Conservation (phyloP, 2,113 vertebrate genomes). For the Crotalus tigris region DNA sequence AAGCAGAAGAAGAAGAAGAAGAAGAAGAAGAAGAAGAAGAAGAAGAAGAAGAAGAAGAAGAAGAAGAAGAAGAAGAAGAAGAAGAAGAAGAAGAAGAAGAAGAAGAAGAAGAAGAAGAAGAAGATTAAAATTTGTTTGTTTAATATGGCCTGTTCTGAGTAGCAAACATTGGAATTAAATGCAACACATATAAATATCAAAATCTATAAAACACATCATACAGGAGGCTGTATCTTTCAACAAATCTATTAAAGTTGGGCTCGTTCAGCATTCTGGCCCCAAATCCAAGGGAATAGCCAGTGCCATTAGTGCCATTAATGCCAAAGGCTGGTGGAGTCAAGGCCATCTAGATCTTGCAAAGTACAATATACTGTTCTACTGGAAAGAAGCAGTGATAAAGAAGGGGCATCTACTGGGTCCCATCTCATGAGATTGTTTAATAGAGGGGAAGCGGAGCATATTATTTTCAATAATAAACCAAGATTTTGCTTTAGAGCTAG, state of each 20-base stretch:
- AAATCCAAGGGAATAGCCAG: background rate
- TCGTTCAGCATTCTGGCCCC: background rate
- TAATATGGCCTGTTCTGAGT: background rate
- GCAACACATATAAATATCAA: background rate
- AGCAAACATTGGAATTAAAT: background rate
- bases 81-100: too few relatives aligned
- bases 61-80: too few relatives aligned
- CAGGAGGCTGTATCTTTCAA: background rate
- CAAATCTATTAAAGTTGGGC: background rate
- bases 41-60: rapidly evolving
- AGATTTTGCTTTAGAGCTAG: background rate
- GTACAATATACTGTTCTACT: background rate
- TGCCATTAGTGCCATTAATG: background rate
- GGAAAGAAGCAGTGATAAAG: background rate
- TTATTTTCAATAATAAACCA: background rate
- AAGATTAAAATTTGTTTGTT: background rate
- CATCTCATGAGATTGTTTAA: background rate
- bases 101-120: too few relatives aligned
- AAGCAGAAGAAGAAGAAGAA: rapidly evolving
- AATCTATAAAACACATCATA: background rate
- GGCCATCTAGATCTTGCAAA: background rate
- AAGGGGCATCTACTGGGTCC: background rate
- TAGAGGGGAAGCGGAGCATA: background rate
- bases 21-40: rapidly evolving
- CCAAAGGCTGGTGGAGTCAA: background rate